Percentiles rank a stretch among this genome's conserved stretches.
Evolutionary conservation across 2,797 vertebrate genomes (phyloP).

Genomic region (Sebastes iracundus): DNA sequence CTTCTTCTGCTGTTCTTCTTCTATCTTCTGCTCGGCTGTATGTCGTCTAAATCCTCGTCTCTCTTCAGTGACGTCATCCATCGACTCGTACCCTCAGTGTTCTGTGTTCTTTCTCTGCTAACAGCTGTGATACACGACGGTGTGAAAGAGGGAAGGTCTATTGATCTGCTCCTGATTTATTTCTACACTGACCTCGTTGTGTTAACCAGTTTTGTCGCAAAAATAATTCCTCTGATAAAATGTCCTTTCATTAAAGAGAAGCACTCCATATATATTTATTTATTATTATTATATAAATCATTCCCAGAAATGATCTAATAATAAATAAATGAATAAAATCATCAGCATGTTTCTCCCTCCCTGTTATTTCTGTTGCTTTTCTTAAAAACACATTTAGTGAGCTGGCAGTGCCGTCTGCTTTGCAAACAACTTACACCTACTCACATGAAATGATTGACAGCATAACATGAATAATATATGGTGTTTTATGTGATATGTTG

Average conservation of each 20-base stretch:
- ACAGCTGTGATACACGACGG: not conserved
- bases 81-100: not conserved
- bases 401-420: not conserved
- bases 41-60: not conserved
- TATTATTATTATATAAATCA: not conserved
- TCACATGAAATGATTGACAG: not conserved
- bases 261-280: too few species aligned
- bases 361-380: not conserved
- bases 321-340: not conserved
- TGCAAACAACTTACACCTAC: not conserved
- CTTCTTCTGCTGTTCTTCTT: not conserved
- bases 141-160: not conserved
- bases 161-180: conserved; percentile 9
- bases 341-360: not conserved
- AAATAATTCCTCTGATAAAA: not conserved
- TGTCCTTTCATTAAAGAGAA: not conserved
- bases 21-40: not conserved
- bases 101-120: not conserved
- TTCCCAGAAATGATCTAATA: not conserved
- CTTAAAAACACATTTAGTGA: not conserved
- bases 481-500: not conserved
- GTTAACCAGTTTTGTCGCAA: not conserved
- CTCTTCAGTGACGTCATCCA: not conserved
- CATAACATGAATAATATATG: not conserved
- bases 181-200: not conserved